Evolutionary conservation across 2,888 invertebrate species (phyloP).

Genomic region (Pandemis cinnamomeana): DNA sequence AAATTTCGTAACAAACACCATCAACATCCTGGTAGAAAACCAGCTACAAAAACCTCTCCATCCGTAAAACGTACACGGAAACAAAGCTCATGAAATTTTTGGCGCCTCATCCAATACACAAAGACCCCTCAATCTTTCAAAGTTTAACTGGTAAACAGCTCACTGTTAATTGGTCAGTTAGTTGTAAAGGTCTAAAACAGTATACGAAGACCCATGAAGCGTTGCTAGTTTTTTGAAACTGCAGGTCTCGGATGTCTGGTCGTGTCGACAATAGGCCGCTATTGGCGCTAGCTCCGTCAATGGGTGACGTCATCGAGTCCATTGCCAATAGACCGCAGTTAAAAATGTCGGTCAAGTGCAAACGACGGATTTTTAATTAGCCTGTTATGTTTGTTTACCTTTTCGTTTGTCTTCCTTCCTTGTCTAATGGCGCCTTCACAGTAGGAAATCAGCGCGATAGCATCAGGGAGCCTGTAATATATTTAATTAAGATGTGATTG

Average conservation of each 20-base stretch:
- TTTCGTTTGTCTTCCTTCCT: not conserved
- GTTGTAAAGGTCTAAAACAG: not conserved
- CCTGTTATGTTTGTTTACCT: slow-evolving; percentile 13
- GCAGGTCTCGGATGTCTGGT: slow-evolving; percentile 27
- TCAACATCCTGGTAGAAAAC: slow-evolving; percentile 8
- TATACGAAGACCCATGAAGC: slow-evolving; percentile 15
- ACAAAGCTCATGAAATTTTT: not conserved
- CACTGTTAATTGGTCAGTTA: not conserved
- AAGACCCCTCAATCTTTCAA: not conserved
- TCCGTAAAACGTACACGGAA: not conserved
- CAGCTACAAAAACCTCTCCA: not conserved
- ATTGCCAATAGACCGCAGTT: slow-evolving; percentile 40
- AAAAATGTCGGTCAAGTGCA: slow-evolving; percentile 41
- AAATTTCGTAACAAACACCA: slow-evolving; percentile 1
- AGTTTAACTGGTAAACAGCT: not conserved
- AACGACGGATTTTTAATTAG: slow-evolving; percentile 37
- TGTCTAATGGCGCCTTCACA: not conserved
- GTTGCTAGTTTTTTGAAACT: not conserved
- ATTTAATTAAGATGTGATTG: no score
- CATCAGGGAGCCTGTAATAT: no score
- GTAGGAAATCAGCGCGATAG: not conserved
- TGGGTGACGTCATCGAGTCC: slow-evolving; percentile 38
- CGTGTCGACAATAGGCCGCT: slow-evolving; percentile 31
- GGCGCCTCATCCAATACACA: not conserved
- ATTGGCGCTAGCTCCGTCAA: slow-evolving; percentile 37